Evolutionary conservation across 1,140 invertebrate species (phyloP).

Genomic region (Drosophila orosa): DNA sequence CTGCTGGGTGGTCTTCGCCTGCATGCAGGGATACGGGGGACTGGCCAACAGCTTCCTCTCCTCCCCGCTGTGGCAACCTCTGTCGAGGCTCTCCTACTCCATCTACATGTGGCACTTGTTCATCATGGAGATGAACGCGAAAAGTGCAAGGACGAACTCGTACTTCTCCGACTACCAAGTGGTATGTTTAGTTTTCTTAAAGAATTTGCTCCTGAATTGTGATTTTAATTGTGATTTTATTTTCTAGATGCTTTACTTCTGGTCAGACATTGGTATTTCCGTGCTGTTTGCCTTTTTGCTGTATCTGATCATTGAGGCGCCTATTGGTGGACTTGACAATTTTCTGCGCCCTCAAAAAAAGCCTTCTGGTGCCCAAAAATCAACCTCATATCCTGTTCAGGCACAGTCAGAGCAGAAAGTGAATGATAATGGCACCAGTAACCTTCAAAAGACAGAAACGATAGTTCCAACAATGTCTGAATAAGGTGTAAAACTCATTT

Average conservation of each 20-base stretch:
- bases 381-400: background rate
- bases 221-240: background rate
- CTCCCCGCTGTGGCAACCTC: conserved; percentile 84
- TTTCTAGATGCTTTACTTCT: conserved; percentile 38
- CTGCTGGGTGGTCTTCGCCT: conserved; percentile 89
- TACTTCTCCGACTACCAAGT: conserved; percentile 56
- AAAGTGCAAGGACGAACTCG: conserved; percentile 18
- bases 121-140: conserved; percentile 27
- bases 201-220: background rate
- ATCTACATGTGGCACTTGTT: conserved; percentile 85
- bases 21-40: conserved; percentile 87
- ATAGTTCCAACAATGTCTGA: too few species aligned
- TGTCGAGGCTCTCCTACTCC: conserved; percentile 84
- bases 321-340: conserved; percentile 28
- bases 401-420: too few species aligned
- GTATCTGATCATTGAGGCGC: conserved; percentile 43
- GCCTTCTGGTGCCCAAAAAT: too few species aligned
- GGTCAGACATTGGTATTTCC: conserved; percentile 43
- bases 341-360: conserved; percentile 1
- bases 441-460: background rate
- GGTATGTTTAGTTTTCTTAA: conserved; percentile 10
- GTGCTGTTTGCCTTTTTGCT: conserved; percentile 23
- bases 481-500: background rate
- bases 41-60: conserved; percentile 85
- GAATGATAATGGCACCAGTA: background rate